A percentile compares a stretch with the other conserved stretches of the same genome.
Conservation (phyloP, 2,888 invertebrate species). For the Metallyticus violacea region DNA sequence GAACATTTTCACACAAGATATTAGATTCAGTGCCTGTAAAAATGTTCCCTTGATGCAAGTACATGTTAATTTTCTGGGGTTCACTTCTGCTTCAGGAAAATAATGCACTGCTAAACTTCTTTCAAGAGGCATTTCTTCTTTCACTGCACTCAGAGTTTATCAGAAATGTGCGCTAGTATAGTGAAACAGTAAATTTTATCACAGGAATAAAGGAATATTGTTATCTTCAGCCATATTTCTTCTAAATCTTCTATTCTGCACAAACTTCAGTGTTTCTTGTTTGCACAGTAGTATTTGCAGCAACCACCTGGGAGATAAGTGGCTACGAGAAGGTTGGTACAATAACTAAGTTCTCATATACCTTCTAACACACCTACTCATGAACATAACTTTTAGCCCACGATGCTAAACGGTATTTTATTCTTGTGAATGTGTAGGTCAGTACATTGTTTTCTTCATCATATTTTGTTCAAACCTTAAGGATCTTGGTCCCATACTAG, state of each 20-base stretch:
- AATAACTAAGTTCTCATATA: neutral
- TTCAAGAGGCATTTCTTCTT: neutral
- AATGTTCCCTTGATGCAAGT: neutral
- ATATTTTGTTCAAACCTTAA: neutral
- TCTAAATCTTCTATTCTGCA: too few relatives aligned
- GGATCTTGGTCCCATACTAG: slow-evolving; percentile 12
- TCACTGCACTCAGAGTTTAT: neutral
- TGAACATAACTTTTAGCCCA: neutral
- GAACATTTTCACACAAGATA: neutral
- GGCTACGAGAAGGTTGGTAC: neutral
- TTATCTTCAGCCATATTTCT: neutral
- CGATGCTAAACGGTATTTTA: neutral
- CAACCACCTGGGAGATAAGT: neutral
- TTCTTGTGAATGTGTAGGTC: neutral
- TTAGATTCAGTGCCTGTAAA: neutral
- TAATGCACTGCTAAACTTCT: neutral
- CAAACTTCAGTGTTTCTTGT: neutral
- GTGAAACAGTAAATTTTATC: neutral
- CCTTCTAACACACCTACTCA: neutral
- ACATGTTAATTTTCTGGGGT: neutral
- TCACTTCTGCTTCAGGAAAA: neutral
- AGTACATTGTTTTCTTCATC: neutral
- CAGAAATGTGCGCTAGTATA: neutral
- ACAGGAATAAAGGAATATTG: neutral
- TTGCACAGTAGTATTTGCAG: neutral